Evolutionary conservation across 1,140 invertebrate species (phyloP).

Genomic region (Frieseomelitta varia): DNA sequence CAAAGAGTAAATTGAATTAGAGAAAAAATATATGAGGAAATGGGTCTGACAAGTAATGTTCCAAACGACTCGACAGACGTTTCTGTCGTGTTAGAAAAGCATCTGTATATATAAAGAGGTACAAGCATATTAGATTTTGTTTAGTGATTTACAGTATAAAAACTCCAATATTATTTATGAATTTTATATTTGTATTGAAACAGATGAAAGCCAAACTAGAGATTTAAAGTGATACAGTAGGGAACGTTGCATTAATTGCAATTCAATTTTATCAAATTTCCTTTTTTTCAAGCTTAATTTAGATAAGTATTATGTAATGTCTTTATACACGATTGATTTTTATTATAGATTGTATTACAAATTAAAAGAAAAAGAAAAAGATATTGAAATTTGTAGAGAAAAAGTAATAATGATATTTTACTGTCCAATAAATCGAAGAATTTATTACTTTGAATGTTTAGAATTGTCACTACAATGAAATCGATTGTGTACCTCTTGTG

Average conservation of each 20-base stretch:
- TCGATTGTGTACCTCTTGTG: conserved; percentile 31
- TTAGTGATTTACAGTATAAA: conserved; percentile 5
- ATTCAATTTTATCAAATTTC: not conserved
- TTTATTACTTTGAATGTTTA: not conserved
- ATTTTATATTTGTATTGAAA: not conserved
- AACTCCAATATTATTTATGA: not conserved
- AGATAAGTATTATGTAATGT: not conserved
- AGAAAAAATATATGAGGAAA: conserved; percentile 20
- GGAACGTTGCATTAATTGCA: not conserved
- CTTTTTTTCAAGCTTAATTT: not conserved
- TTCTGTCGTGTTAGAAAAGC: conserved; percentile 20
- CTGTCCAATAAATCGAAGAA: not conserved
- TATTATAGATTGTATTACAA: conserved; percentile 2
- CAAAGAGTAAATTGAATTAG: conserved; percentile 40
- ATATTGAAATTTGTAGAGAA: not conserved
- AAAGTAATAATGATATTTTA: not conserved
- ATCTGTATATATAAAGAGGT: conserved; percentile 53
- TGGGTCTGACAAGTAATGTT: conserved; percentile 54
- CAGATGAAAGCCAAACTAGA: not conserved
- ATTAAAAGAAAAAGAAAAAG: not conserved
- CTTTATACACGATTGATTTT: conserved; percentile 15
- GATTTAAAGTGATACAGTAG: not conserved
- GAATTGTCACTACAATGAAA: conserved; percentile 22
- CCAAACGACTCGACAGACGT: conserved; percentile 67
- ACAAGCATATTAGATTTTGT: conserved; percentile 29